Conservation (phyloP, 2,888 invertebrate genomes). For the Tineola bisselliella region DNA sequence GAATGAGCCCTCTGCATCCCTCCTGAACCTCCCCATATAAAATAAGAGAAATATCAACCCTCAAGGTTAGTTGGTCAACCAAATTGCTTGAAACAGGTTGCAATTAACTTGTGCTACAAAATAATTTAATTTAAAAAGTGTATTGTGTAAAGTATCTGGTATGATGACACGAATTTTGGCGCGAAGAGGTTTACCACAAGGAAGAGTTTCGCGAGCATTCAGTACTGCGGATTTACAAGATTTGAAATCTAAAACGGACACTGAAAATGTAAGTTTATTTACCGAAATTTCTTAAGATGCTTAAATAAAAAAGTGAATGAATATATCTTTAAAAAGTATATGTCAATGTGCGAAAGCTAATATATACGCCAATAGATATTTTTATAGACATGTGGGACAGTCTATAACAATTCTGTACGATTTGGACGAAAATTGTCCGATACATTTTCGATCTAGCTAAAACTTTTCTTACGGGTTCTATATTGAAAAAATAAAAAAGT, state of each 20-base stretch:
- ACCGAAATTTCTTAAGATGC: neutral
- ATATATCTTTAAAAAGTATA: no score
- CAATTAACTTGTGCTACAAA: neutral
- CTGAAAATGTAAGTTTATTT: neutral
- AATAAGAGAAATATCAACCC: slow-evolving; percentile 15
- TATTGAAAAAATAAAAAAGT: no score
- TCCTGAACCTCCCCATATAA: slow-evolving; percentile 17
- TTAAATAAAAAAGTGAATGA: no score
- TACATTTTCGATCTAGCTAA: no score
- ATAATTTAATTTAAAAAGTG: neutral
- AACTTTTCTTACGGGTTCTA: no score
- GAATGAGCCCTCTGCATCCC: slow-evolving; percentile 17
- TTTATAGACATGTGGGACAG: no score
- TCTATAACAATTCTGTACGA: no score
- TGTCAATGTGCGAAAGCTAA: no score
- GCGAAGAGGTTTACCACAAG: slow-evolving; percentile 34
- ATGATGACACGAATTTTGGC: slow-evolving; percentile 17
- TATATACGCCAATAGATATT: no score
- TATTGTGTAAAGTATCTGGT: neutral
- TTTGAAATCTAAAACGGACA: neutral
- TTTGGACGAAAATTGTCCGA: no score
- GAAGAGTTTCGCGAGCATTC: slow-evolving; percentile 31
- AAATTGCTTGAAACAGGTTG: slow-evolving; percentile 20
- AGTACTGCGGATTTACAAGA: slow-evolving; percentile 20
- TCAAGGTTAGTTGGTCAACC: slow-evolving; percentile 17